Conservation (phyloP, 92 coral and sea anemone genomes). For the Montipora capitata region DNA sequence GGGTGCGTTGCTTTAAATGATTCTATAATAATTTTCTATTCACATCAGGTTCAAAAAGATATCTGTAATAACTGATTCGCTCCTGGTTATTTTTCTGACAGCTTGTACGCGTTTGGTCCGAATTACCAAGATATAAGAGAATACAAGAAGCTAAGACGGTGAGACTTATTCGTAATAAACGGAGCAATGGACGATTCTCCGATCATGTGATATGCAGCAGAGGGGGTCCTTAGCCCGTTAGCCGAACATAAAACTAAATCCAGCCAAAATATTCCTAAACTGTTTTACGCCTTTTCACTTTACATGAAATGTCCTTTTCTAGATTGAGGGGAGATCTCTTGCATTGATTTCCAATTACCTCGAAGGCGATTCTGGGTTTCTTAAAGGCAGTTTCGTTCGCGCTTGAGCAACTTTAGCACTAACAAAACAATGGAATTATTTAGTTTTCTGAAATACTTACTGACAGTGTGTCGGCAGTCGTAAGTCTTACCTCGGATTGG, state of each 20-base stretch:
- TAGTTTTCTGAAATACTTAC: background rate
- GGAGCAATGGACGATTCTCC: background rate
- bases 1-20: conserved; percentile 65
- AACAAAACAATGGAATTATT: background rate
- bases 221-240: background rate
- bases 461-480: background rate
- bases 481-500: no score
- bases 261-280: no score
- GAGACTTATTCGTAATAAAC: conserved; percentile 1
- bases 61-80: background rate
- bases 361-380: background rate
- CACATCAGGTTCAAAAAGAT: background rate
- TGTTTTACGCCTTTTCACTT: no score
- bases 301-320: no score
- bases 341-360: background rate
- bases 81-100: conserved; percentile 23
- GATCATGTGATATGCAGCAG: conserved; percentile 51
- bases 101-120: conserved; percentile 83
- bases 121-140: conserved; percentile 69
- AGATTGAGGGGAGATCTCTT: background rate
- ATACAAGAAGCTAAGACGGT: conserved; percentile 71
- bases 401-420: background rate
- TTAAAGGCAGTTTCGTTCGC: background rate
- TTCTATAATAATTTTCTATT: background rate
- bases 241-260: no score